Evolutionary conservation across 2,113 vertebrate species (phyloP), one percentile per base, ranked within the genome.

Genomic region (Chionis minor): DNA sequence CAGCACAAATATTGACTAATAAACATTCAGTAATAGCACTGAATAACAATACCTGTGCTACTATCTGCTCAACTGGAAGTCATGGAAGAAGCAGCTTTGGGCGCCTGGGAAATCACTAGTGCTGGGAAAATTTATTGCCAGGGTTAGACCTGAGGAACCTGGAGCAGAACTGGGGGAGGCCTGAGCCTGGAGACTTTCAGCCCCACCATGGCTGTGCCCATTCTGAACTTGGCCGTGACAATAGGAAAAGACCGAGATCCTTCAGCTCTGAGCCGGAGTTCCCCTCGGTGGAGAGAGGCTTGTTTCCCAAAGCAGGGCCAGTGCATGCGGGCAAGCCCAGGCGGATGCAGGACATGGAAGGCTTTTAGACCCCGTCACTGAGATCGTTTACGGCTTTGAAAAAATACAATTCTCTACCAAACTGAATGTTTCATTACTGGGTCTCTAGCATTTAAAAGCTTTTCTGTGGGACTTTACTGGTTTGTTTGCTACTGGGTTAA

Each of bases 301-400:
- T 0, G 0, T 21, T 74, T 24, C 55, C 45, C 12, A 9, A 30
- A 74, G 56, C 83, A 81, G 18, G 38, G 6, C 12, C 52, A 22
- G 26, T 15, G 51, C 16, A 10, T 2, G 35, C 2, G 3, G 73
- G 38, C 63, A 73, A 88, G 63, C 24, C 18, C 2, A 1, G 59
- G 54, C 0, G 0, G 18, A 32, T 0, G 0, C 47, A 59, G 59
- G 61, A 59, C 1, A 0, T 32, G 40, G 27, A 27, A 32, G 40
- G 10, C 18, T 35, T 92, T 89, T 65, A 30, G 22, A 73, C 40
- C 7, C 49, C 7, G 4, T 40, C 0, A 0, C 21, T 72, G 62
- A 63, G 42, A n/a, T 81, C 2, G 30, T 59, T 72, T 63, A 62
- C 81, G 84, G 14, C 52, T 71, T 67, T 58, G 72, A 62, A 72